These are phyloP conservation scores for Spheniscus mendiculus DNA, from an alignment of 2,113 vertebrate species.

Conservation along the genomic window DNA sequence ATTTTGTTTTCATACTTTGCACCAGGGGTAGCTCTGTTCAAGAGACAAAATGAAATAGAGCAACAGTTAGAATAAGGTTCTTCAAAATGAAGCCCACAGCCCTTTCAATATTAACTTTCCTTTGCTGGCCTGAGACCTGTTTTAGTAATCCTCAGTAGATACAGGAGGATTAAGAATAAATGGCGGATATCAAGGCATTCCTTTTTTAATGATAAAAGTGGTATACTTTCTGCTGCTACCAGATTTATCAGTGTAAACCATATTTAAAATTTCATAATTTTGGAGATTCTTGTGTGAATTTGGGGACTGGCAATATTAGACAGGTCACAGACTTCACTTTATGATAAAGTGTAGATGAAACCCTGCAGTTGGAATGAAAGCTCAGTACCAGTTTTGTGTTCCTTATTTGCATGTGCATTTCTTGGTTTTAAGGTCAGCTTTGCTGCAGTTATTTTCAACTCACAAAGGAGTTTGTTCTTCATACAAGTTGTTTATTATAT, in stretches of 20 bases:
- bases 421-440: neutral
- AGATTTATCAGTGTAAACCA: neutral
- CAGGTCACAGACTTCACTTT: neutral
- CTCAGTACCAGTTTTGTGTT: neutral
- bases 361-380: neutral
- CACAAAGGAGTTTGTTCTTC: neutral
- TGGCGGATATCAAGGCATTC: neutral
- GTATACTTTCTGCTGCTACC: neutral
- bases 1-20: neutral
- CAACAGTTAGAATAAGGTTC: neutral
- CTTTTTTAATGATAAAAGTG: neutral
- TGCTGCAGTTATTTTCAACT: neutral
- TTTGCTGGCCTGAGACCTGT: neutral
- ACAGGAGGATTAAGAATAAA: neutral
- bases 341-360: neutral
- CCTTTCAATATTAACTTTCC: neutral
- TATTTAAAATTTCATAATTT: neutral
- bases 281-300: neutral
- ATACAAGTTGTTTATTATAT: neutral
- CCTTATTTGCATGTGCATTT: neutral
- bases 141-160: neutral
- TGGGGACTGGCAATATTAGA: neutral
- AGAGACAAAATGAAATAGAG: neutral
- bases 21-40: neutral
- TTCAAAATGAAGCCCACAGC: accelerated